A percentile compares a stretch with the other conserved stretches of the same genome.
Conservation (phyloP, 2,113 vertebrate genomes). For the Pangasianodon hypophthalmus region DNA sequence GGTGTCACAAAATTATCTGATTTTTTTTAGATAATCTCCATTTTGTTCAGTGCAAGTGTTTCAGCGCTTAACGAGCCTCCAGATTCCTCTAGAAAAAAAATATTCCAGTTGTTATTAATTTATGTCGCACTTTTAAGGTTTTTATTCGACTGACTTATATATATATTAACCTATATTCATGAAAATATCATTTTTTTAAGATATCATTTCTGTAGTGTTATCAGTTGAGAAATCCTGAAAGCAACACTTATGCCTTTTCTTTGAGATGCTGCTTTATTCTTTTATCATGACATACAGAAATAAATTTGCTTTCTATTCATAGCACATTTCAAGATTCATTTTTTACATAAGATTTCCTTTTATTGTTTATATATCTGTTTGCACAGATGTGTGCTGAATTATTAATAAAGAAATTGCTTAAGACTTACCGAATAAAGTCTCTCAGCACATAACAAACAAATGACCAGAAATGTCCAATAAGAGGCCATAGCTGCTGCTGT, state of each 20-base stretch:
- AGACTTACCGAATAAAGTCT: conserved; percentile 42
- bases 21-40: not conserved
- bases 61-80: not conserved
- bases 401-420: not conserved
- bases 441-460: conserved; percentile 28
- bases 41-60: not conserved
- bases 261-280: not conserved
- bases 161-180: not conserved
- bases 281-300: not conserved
- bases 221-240: not conserved
- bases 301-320: not conserved
- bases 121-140: not conserved
- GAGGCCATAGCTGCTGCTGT: conserved; percentile 28
- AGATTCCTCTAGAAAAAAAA: not conserved
- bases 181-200: not conserved
- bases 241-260: not conserved
- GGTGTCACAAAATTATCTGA: not conserved
- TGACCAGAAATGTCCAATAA: not conserved
- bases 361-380: not conserved
- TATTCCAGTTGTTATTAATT: not conserved
- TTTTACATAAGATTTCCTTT: not conserved
- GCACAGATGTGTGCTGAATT: not conserved
- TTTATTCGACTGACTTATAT: not conserved
- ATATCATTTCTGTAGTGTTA: not conserved
- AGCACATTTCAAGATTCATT: not conserved